A percentile compares a stretch with the other conserved stretches of the same genome.
These are phyloP conservation scores for Zapornia atra DNA, from an alignment of 2,113 vertebrate species.

Conservation along the genomic window DNA sequence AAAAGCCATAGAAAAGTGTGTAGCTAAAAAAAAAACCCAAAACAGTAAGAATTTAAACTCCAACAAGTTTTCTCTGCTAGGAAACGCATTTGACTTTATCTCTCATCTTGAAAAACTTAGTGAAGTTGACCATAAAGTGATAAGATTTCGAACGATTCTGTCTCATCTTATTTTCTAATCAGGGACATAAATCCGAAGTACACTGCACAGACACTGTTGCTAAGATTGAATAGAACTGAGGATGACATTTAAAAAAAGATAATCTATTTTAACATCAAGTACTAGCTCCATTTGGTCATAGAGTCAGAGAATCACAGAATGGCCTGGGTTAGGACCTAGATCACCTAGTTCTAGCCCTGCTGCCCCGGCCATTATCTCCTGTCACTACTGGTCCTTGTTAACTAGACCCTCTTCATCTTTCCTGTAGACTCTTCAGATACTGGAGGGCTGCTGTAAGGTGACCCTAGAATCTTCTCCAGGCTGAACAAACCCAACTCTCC, in stretches of 20 bases:
- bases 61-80: not conserved
- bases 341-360: too few species aligned
- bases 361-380: too few species aligned
- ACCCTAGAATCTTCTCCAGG: too few species aligned
- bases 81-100: not conserved
- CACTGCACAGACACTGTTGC: not conserved
- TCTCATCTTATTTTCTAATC: conserved; percentile 22
- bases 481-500: too few species aligned
- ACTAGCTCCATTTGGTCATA: not conserved
- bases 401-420: too few species aligned
- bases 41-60: not conserved
- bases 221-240: conserved; percentile 9
- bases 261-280: not conserved
- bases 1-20: not conserved
- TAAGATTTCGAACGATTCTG: not conserved
- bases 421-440: too few species aligned
- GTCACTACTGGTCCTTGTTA: too few species aligned
- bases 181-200: not conserved
- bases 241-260: not conserved
- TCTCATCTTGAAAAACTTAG: conserved; percentile 17
- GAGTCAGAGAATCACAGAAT: too few species aligned
- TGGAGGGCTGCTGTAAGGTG: too few species aligned
- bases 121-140: not conserved
- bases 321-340: too few species aligned
- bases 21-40: not conserved